Evolutionary conservation across 2,113 vertebrate species (phyloP), one percentile per base, ranked within the genome.

Genomic region (Notothenia rossii): DNA sequence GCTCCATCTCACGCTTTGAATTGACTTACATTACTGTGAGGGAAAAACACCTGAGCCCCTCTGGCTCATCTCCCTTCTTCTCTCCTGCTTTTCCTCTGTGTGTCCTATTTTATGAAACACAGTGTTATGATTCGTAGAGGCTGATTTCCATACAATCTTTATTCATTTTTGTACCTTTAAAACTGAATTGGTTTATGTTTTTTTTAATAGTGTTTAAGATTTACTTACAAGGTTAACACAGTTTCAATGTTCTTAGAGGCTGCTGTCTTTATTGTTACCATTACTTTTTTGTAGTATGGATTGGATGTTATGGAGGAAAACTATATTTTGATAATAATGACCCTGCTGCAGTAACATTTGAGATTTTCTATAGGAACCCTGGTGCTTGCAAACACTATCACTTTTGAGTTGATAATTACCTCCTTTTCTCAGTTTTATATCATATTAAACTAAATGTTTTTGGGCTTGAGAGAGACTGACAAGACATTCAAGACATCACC

Each of bases 1-100:
- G 29, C 75, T 67, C 22, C 68, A 49, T 66, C 56, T 85, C 50
- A 2, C 36, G 74, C 10, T 72, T 22, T 74, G 61, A 71, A 78
- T 58, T 48, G 65, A 78, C 60, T 84, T 29, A 1, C 40, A 61
- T 82, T 29, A 79, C 36, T 60, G 51, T 29, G 50, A 25, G 45
- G 66, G 25, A 33, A 45, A 20, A 72, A 29, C 84, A 86, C 75
- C 79, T 88, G 86, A 71, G 77, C 64, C 82, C 79, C 62, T 18
- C 63, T 9, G 43, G 58, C 50, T 67, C 49, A 20, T 72, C 20
- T 17, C 40, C 54, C 14, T 40, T 15, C n/a, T 7, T 36, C 15
- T n/a, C 40, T 4, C 15, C 14, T 20, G 51, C 58, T 55, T 49
- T 9, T 56, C 36, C 14, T 58, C n/a, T 65, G 12, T 56, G 58